phyloP scores from a whole-genome alignment of 1,140 invertebrate species.

The Nebria ingens region DNA sequence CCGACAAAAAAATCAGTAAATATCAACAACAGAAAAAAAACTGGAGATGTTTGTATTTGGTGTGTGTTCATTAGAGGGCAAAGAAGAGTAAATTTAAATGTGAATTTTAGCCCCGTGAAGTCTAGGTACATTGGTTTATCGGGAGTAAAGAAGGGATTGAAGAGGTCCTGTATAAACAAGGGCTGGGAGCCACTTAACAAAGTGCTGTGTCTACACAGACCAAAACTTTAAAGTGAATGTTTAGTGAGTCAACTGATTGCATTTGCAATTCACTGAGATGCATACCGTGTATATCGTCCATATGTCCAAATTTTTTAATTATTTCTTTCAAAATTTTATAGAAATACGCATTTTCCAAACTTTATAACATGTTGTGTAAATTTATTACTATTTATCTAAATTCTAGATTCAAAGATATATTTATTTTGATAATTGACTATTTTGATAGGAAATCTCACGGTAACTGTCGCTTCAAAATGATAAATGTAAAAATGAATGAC shows the following conservation, averaged over 20 bases:
- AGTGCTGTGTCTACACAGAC: constrained; percentile 2
- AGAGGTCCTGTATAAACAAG: constrained; percentile 7
- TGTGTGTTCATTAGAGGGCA: background rate
- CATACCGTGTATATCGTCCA: background rate
- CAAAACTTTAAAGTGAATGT: constrained; percentile 5
- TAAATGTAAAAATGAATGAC: no score
- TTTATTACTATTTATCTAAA: background rate
- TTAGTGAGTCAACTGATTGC: constrained; percentile 8
- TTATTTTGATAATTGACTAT: no score
- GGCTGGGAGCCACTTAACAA: constrained; percentile 3
- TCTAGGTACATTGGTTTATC: background rate
- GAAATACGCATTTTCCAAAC: background rate
- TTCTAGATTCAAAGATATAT: background rate
- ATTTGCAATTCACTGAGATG: background rate
- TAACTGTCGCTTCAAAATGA: no score
- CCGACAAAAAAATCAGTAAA: no score
- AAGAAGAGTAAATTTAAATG: constrained; percentile 1
- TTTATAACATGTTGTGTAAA: background rate
- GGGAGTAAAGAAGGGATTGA: background rate
- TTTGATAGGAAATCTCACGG: no score
- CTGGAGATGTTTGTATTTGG: background rate
- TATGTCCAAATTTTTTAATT: background rate
- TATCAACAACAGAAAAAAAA: no score
- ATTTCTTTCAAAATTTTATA: background rate
- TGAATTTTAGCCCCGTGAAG: background rate